Evolutionary conservation across 2,888 invertebrate species (phyloP).

Genomic region (Syrista parreyssii): DNA sequence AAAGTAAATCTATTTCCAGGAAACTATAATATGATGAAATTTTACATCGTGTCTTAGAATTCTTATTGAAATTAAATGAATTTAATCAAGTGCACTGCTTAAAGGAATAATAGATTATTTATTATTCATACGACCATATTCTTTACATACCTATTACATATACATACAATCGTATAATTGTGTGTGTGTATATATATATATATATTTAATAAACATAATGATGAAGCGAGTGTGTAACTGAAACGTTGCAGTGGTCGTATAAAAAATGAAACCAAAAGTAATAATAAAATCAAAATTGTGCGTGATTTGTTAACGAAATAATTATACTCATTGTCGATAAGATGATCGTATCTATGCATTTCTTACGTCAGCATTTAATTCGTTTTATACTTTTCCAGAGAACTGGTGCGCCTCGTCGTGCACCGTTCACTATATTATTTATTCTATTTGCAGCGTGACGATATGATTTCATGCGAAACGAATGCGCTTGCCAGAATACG

Average conservation of each 20-base stretch:
- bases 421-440: conserved; percentile 22
- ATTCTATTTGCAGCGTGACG: conserved; percentile 13
- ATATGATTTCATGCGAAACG: no score
- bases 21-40: conserved; percentile 33
- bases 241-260: conserved; percentile 19
- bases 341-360: no score
- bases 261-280: conserved; percentile 7
- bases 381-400: conserved; percentile 38
- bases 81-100: conserved; percentile 31
- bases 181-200: conserved; percentile 10
- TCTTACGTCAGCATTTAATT: conserved; percentile 13
- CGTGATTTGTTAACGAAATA: background rate
- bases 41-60: conserved; percentile 28
- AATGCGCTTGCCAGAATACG: no score
- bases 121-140: conserved; percentile 19
- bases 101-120: conserved; percentile 33
- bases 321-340: no score
- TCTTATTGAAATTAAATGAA: conserved; percentile 22
- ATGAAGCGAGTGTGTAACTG: conserved; percentile 30
- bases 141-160: background rate
- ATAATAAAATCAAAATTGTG: background rate
- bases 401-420: background rate
- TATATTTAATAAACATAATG: conserved; percentile 27
- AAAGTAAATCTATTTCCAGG: background rate
- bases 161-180: background rate